phyloP scores from a whole-genome alignment of 2,888 invertebrate genomes.

The Pristionchus exspectatus region DNA sequence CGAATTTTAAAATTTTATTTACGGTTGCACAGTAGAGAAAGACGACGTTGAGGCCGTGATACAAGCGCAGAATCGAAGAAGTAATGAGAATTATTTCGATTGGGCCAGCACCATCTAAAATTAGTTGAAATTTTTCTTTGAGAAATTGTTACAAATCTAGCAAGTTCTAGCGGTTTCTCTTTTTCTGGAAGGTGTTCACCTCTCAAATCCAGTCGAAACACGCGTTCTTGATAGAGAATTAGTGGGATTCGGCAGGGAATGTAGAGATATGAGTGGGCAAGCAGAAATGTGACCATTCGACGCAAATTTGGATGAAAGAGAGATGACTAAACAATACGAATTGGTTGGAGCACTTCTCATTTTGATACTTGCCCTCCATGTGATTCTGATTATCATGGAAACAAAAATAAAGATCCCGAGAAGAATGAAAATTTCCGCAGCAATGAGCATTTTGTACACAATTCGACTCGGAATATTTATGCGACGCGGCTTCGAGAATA shows the following conservation, averaged over 20 bases:
- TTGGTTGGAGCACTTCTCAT: background rate
- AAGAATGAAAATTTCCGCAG: background rate
- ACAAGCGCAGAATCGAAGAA: background rate
- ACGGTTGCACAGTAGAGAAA: conserved; percentile 30
- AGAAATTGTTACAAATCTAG: too few relatives aligned
- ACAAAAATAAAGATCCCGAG: background rate
- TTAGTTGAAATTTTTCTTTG: background rate
- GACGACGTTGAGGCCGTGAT: background rate
- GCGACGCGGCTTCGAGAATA: background rate
- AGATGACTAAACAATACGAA: background rate
- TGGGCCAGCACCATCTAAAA: background rate
- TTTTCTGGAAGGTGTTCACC: background rate
- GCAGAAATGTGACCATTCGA: background rate
- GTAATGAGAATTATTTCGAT: background rate
- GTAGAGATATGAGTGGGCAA: background rate
- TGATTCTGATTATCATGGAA: background rate
- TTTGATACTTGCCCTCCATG: background rate
- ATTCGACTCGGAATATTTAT: background rate
- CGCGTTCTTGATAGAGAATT: background rate
- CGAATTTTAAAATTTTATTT: background rate
- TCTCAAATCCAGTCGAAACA: background rate
- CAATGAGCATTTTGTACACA: background rate
- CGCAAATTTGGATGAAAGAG: conserved; percentile 11
- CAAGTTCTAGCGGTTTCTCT: too few relatives aligned
- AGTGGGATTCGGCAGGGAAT: background rate